Evolutionary conservation across 2,888 invertebrate genomes (phyloP).

Genomic region (Netelia inedita): DNA sequence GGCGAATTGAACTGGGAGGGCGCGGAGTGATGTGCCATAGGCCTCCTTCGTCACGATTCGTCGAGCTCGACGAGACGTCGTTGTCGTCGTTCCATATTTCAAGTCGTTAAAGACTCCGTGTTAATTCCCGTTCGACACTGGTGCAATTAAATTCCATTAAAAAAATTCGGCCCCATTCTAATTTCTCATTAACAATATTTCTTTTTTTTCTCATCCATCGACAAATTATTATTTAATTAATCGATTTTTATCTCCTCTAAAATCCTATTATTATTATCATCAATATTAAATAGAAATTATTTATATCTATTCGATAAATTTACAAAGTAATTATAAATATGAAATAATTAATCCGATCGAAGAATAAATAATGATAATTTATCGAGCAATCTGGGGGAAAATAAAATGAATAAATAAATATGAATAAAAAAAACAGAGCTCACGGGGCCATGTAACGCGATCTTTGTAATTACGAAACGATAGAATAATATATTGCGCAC

Average conservation of each 20-base stretch:
- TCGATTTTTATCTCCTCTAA: neutral
- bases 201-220: neutral
- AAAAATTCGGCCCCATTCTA: neutral
- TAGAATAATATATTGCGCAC: slow-evolving; percentile 52
- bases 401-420: neutral
- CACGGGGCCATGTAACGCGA: slow-evolving; percentile 9
- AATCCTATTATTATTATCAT: no score
- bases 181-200: neutral
- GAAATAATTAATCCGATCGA: neutral
- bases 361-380: slow-evolving; percentile 5
- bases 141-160: neutral
- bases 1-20: slow-evolving; percentile 11
- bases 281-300: no score
- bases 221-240: neutral
- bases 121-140: neutral
- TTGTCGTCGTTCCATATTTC: slow-evolving; percentile 10
- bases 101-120: slow-evolving; percentile 3
- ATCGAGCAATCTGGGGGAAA: neutral
- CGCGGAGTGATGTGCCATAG: neutral
- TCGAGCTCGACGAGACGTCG: neutral
- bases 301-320: no score
- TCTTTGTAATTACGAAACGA: slow-evolving; percentile 46
- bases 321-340: no score
- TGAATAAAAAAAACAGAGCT: neutral
- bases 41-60: slow-evolving; percentile 30